A percentile compares a stretch with the other conserved stretches of the same genome.
Evolutionary conservation across 2,113 vertebrate genomes (phyloP).

Genomic region (Carollia perspicillata): DNA sequence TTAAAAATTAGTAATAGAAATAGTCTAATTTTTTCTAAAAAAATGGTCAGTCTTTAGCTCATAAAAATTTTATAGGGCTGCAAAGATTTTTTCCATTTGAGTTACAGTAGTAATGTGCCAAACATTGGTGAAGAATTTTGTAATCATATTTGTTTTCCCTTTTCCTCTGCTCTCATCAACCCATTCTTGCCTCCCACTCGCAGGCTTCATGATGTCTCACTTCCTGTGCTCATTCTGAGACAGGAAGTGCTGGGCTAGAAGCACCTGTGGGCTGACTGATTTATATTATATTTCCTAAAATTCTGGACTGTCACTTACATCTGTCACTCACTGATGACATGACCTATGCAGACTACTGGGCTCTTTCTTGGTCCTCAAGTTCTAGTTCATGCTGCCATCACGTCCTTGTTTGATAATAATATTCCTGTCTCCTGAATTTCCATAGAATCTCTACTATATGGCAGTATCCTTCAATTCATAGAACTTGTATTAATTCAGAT

Average conservation of each 20-base stretch:
- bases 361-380: not conserved
- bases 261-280: constrained; percentile 31
- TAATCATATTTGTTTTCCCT: not conserved
- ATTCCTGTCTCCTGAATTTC: not conserved
- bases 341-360: not conserved
- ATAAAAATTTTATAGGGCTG: not conserved
- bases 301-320: not conserved
- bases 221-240: constrained; percentile 32
- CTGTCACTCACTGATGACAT: not conserved
- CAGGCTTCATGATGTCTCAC: not conserved
- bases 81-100: not conserved
- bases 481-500: not conserved
- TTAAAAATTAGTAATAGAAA: not conserved
- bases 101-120: not conserved
- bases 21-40: not conserved
- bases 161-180: not conserved
- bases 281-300: constrained; percentile 1
- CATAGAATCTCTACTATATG: not conserved
- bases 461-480: not conserved
- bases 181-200: not conserved
- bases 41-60: not conserved
- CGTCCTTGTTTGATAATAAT: not conserved
- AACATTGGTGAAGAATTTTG: not conserved
- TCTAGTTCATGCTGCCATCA: not conserved
- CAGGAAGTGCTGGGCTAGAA: not conserved